Percentiles rank a stretch among this genome's conserved stretches.
Conservation (phyloP, 2,797 vertebrate species). For the Spea hammondii region DNA sequence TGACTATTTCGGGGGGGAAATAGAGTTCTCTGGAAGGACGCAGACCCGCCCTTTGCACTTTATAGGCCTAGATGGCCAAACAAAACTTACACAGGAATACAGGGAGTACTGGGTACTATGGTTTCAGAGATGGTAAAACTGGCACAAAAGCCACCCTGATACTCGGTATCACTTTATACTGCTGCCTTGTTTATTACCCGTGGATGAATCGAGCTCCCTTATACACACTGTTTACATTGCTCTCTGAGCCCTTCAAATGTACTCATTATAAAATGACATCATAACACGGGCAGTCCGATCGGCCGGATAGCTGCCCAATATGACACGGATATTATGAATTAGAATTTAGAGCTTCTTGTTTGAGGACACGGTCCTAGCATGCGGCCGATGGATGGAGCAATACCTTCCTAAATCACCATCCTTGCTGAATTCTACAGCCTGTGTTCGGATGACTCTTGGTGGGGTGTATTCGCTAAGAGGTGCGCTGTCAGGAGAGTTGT, state of each 20-base stretch:
- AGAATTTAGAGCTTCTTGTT: background rate
- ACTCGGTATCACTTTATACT: background rate
- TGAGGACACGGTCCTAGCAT: background rate
- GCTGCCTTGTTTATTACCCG: background rate
- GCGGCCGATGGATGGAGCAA: background rate
- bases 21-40: slow-evolving; percentile 22
- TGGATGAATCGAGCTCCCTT: background rate
- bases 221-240: slow-evolving; percentile 7
- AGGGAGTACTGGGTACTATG: background rate
- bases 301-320: too few species aligned
- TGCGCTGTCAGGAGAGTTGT: too few species aligned
- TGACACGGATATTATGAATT: slow-evolving; percentile 1
- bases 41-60: slow-evolving; percentile 38
- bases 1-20: background rate
- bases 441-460: too few species aligned
- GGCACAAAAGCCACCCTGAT: slow-evolving; percentile 20
- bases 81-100: slow-evolving; percentile 15
- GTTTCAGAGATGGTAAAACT: slow-evolving; percentile 2
- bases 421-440: too few species aligned
- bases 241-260: background rate
- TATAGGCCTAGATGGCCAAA: slow-evolving; percentile 21
- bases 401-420: background rate
- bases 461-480: too few species aligned
- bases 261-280: background rate
- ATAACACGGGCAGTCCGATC: too few species aligned